Base-by-base conservation (phyloP, 2,113 vertebrate species). In the Oplegnathus fasciatus region DNA sequence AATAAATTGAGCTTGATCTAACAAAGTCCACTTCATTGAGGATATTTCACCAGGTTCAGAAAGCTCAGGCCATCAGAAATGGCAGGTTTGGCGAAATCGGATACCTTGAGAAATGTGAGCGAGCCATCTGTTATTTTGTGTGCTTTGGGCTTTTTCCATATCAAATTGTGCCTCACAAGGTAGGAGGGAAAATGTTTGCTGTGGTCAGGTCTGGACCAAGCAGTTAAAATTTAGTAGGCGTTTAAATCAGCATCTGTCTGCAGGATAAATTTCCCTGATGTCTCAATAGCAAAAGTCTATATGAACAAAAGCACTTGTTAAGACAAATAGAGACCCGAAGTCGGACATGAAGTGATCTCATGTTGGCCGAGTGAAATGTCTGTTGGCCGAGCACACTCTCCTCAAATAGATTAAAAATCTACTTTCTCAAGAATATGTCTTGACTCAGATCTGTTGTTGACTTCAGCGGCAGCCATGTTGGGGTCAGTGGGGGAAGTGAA, bases 401-500 rank as follows among this genome's bases (percentile, higher is more conserved):
- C 37, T 73, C 46, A 18, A 34, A 0, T 18, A 46, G n/a, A 67
- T 75, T n/a, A 48, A 32, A 64, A 81, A 75, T 46, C 10, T n/a
- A 37, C 66, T 71, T 48, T 26, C 24, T 54, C 9, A 71, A 57
- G 57, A 60, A 65, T 28, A 18, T 34, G 20, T 50, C 42, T 75
- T 26, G 65, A 65, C 58, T 65, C 20, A n/a, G 22, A 54, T 70
- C 6, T 77, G 75, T 71, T 80, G 69, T 71, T 82, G 79, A 60
- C 61, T 57, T 68, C n/a, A 55, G 18, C 2, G 4, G 80, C 64
- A 46, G 66, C 73, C 80, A 70, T 70, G 77, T 75, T 78, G 72
- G 48, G 77, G 75, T 76, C 55, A 88, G 55, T 24, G 61, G 80
- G 71, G 26, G 75, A 70, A 57, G 77, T 81, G 40, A 75, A 75